Evolutionary conservation across 2,888 invertebrate genomes (phyloP).

Genomic region (Dynastes maya): DNA sequence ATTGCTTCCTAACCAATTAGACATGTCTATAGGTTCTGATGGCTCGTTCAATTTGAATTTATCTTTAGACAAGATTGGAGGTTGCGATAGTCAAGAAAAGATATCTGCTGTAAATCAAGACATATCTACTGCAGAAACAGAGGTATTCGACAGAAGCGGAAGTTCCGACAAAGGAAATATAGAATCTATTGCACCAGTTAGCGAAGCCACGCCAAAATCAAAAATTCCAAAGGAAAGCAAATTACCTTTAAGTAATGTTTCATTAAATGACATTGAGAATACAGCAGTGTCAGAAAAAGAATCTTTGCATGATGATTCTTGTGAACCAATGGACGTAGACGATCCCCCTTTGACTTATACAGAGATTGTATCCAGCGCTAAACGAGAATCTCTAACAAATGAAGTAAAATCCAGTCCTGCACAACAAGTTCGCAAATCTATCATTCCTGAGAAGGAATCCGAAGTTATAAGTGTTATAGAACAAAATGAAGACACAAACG

Average conservation of each 20-base stretch:
- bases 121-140: background rate
- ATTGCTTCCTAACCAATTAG: conserved; percentile 46
- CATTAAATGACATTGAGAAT: conserved; percentile 25
- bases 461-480: background rate
- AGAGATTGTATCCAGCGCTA: background rate
- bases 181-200: background rate
- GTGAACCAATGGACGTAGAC: conserved; percentile 44
- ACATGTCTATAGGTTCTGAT: conserved; percentile 49
- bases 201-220: conserved; percentile 3
- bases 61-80: conserved; percentile 16
- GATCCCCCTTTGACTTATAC: conserved; percentile 8
- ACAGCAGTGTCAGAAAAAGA: conserved; percentile 4
- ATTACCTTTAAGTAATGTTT: background rate
- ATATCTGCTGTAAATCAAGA: conserved; percentile 13
- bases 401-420: background rate
- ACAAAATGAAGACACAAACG: background rate
- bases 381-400: background rate
- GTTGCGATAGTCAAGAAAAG: conserved; percentile 40
- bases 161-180: conserved; percentile 52
- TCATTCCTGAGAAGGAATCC: conserved; percentile 9
- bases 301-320: conserved; percentile 20
- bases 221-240: conserved; percentile 11
- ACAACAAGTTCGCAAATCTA: conserved; percentile 2
- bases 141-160: conserved; percentile 37
- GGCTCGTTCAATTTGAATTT: conserved; percentile 51